Conservation (phyloP, 35 echinoderm and acorn worm genomes). For the Apostichopus parvimensis region DNA sequence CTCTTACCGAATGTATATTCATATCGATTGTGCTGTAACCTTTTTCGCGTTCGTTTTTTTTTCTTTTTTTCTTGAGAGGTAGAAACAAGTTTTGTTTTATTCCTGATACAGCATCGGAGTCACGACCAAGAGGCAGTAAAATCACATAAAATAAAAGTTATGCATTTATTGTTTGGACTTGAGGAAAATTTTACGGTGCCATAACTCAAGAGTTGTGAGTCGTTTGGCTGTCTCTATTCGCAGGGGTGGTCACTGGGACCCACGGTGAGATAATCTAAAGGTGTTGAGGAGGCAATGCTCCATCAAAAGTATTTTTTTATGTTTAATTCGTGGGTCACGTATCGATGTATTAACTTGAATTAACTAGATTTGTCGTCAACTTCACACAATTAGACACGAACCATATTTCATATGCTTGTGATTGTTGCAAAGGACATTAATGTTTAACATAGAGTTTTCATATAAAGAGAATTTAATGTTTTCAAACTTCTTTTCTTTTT, state of each 20-base stretch:
- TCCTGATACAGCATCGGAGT: background rate
- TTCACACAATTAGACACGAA: background rate
- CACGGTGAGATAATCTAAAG: background rate
- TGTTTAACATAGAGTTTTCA: background rate
- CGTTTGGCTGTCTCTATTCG: background rate
- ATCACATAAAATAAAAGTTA: constrained; percentile 43
- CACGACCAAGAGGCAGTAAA: constrained; percentile 20
- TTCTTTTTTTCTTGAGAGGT: no score
- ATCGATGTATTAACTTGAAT: background rate
- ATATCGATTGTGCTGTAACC: no score
- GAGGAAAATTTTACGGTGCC: constrained; percentile 28
- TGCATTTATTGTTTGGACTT: constrained; percentile 49
- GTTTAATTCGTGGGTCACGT: background rate
- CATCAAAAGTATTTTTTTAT: background rate
- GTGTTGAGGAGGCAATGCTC: background rate
- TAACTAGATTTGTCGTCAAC: background rate
- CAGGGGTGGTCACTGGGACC: constrained; percentile 37
- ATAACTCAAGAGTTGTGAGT: constrained; percentile 14
- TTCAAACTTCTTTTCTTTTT: background rate
- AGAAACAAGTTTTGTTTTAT: background rate
- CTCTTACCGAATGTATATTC: no score
- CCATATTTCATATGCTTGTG: constrained; percentile 2
- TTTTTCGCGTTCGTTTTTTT: no score
- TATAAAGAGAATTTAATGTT: constrained; percentile 5
- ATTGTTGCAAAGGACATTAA: constrained; percentile 1